Evolutionary conservation across 1,140 invertebrate species (phyloP).

Genomic region (Pogonomyrmex californicus): DNA sequence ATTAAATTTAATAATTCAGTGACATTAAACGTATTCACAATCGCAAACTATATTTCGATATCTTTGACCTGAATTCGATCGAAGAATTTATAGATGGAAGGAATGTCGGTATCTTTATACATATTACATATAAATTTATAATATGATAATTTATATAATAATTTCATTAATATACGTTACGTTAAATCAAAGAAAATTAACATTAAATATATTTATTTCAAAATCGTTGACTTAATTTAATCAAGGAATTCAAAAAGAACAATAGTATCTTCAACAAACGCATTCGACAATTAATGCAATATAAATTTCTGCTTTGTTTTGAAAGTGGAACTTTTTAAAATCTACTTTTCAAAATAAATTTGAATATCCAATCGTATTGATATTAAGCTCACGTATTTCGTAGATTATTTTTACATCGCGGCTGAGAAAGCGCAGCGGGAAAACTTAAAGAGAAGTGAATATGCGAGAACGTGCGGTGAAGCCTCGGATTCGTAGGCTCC

Average conservation of each 20-base stretch:
- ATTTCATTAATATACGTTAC: neutral
- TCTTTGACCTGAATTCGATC: conserved; percentile 16
- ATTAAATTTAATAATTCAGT: conserved; percentile 46
- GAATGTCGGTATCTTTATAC: conserved; percentile 3
- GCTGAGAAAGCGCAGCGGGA: neutral
- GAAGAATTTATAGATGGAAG: conserved; percentile 6
- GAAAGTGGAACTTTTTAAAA: neutral
- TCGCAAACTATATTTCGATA: conserved; percentile 22
- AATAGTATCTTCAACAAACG: neutral
- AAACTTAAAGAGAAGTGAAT: neutral
- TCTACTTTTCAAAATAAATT: neutral
- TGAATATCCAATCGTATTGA: neutral
- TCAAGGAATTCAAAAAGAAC: neutral
- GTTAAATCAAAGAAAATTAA: conserved; percentile 27
- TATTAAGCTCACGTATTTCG: neutral
- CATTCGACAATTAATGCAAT: neutral
- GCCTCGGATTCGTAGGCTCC: neutral
- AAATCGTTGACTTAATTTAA: neutral
- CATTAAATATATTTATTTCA: neutral
- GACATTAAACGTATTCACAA: conserved; percentile 7
- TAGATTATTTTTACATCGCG: conserved; percentile 7
- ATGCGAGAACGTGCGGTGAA: neutral
- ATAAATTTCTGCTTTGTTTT: neutral
- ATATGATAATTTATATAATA: conserved; percentile 12
- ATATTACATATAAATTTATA: conserved; percentile 23